Evolutionary conservation across 2,888 invertebrate genomes (phyloP), one percentile per base, ranked within the genome.

Genomic region (Andrena bucephala): DNA sequence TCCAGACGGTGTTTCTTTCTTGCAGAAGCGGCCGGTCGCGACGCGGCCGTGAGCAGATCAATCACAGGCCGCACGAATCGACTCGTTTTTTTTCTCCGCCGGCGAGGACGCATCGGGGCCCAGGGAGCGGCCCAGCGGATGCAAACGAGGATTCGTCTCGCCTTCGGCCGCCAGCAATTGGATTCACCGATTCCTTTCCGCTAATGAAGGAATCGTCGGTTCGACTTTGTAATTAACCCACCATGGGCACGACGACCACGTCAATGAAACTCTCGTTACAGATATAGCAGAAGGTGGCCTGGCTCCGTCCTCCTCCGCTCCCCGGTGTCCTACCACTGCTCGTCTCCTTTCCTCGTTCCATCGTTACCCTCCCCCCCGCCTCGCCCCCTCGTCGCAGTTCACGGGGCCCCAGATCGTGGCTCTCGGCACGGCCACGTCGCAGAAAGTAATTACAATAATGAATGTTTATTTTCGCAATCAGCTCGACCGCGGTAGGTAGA

Each of bases 391-490:
- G 59, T 63, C 80, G 65, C 63, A 29, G 79, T 68, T 86, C 86
- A 84, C 83, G 76, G 73, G 71, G 33, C 72, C 57, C 75, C 60
- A 52, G 85, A 87, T 85, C 89, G 83, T 82, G 84, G 89, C 89
- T 90, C 89, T 83, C 86, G 87, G 89, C 90, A 84, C 84, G 84
- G 80, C 89, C 89, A 91, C 91, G 90, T 92, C 91, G 90, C 90
- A 90, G 90, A 91, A 92, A 92, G 92, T 92, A 93, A 93, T 92
- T 93, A 92, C 92, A 92, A 92, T 93, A 93, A 92, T 92, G 92
- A 92, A 92, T 93, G 92, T 93, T 93, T 93, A 92, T 92, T 92
- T 92, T 92, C 92, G 91, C 92, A 93, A 92, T 92, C 92, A 91
- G 90, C 89, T 89, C 89, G 90, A 91, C 90, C 90, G 92, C 93